These are phyloP conservation scores for Homarus gammarus DNA, from an alignment of 2,888 invertebrate genomes.

Conservation along the genomic window DNA sequence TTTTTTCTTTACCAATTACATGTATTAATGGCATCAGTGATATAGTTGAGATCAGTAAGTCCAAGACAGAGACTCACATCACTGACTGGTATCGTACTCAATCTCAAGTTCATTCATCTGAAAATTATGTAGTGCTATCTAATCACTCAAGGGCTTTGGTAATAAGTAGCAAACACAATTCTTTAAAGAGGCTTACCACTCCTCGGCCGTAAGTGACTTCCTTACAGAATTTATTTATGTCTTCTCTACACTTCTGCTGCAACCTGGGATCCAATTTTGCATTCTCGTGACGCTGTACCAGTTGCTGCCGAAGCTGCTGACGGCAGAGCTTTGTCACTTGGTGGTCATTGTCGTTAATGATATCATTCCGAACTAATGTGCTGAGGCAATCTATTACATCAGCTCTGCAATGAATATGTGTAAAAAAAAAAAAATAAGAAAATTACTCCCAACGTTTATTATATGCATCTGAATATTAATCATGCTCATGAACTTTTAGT, in stretches of 20 bases:
- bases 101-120: too few relatives aligned
- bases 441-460: too few relatives aligned
- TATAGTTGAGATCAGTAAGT: too few relatives aligned
- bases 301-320: constrained; percentile 87
- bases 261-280: constrained; percentile 88
- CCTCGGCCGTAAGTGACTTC: constrained; percentile 78
- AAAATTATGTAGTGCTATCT: too few relatives aligned
- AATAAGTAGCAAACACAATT: too few relatives aligned
- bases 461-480: too few relatives aligned
- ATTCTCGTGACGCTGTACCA: constrained; percentile 94
- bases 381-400: constrained; percentile 93
- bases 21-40: too few relatives aligned
- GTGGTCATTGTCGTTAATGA: constrained; percentile 83
- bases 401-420: constrained; percentile 77
- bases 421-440: background rate
- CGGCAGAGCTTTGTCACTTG: constrained; percentile 64
- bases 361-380: constrained; percentile 93
- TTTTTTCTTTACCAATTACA: too few relatives aligned
- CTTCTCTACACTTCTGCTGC: constrained; percentile 79
- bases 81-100: too few relatives aligned
- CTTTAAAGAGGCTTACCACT: constrained; percentile 76
- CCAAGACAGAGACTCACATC: too few relatives aligned
- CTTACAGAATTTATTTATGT: constrained; percentile 79
- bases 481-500: too few relatives aligned
- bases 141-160: too few relatives aligned